phyloP scores from a whole-genome alignment of 2,797 vertebrate genomes.

The Coranthus polyacanthus region DNA sequence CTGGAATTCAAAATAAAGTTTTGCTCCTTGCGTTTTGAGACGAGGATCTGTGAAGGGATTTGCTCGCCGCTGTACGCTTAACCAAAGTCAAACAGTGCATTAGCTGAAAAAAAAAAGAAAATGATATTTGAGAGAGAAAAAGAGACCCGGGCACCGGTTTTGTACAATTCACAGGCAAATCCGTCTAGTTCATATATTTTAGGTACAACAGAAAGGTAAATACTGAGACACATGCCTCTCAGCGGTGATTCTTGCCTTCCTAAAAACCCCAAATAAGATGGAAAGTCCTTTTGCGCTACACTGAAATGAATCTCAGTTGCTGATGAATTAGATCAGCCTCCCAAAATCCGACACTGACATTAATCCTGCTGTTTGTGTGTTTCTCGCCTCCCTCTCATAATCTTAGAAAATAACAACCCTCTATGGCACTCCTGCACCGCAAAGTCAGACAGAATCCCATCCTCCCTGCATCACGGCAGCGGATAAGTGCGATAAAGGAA shows the following conservation, averaged over 20 bases:
- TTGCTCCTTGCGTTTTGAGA: no score
- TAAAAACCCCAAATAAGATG: conserved; percentile 15
- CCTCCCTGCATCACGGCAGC: conserved; percentile 6
- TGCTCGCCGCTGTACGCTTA: no score
- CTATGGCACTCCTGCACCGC: conserved; percentile 16
- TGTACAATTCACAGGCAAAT: not conserved
- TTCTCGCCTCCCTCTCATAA: conserved; percentile 54
- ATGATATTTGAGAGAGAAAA: conserved; percentile 4
- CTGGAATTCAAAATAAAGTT: no score
- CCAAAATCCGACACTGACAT: conserved; percentile 46
- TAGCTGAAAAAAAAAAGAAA: no score
- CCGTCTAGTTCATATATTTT: not conserved
- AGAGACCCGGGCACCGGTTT: not conserved
- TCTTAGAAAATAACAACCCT: conserved; percentile 50
- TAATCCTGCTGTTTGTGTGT: conserved; percentile 50
- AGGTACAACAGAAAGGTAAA: not conserved
- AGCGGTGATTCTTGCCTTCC: not conserved
- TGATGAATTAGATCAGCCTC: conserved; percentile 45
- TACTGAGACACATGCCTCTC: not conserved
- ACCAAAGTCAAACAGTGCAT: no score
- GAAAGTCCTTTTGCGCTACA: conserved; percentile 20
- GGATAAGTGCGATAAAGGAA: not conserved
- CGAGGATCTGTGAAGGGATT: no score
- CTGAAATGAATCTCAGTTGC: conserved; percentile 25
- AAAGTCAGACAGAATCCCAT: conserved; percentile 14